phyloP scores from a whole-genome alignment of 2,113 vertebrate species.

The Anoplopoma fimbria region DNA sequence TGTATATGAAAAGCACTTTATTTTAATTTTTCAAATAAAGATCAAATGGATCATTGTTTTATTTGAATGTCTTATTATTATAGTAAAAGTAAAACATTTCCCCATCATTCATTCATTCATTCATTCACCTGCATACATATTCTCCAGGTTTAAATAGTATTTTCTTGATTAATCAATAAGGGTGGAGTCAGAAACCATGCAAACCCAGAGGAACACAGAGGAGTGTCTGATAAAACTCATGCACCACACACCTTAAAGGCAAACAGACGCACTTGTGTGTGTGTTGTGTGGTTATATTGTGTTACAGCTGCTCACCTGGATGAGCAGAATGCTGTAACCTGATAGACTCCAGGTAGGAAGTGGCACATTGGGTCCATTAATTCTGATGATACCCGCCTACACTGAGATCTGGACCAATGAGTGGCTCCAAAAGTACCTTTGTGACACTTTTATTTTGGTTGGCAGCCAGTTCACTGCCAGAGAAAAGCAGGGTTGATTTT shows the following conservation, averaged over 20 bases:
- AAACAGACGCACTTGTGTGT: constrained; percentile 61
- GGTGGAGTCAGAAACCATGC: constrained; percentile 46
- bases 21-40: constrained; percentile 87
- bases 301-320: background rate
- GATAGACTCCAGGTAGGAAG: background rate
- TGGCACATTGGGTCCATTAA: background rate
- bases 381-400: constrained; percentile 35
- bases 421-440: background rate
- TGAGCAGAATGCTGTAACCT: background rate
- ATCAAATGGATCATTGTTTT: constrained; percentile 74
- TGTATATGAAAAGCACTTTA: constrained; percentile 88
- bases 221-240: constrained; percentile 50
- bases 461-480: too few species aligned
- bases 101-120: background rate
- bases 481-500: background rate
- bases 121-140: background rate
- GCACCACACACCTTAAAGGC: constrained; percentile 64
- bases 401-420: constrained; percentile 42
- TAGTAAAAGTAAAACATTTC: background rate
- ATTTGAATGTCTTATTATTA: constrained; percentile 36
- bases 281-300: background rate
- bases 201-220: constrained; percentile 10
- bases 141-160: background rate
- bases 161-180: background rate
- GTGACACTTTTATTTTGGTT: constrained; percentile 8